Evolutionary conservation across 2,888 invertebrate species (phyloP).

Genomic region (Opisthograptis luteolata): DNA sequence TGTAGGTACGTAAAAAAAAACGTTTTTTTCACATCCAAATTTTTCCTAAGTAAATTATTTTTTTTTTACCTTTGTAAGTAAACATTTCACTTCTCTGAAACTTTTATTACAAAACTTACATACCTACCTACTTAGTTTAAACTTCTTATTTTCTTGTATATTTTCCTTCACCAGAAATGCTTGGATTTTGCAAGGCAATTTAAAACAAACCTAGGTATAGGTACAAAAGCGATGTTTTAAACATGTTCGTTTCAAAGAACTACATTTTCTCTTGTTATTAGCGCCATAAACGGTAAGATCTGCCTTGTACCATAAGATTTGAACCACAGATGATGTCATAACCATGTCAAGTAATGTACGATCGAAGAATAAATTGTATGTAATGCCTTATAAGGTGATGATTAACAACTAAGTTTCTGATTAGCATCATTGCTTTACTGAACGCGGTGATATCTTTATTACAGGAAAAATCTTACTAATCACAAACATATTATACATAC

Average conservation of each 20-base stretch:
- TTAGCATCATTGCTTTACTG: neutral
- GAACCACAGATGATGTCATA: conserved; percentile 31
- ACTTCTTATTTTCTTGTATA: no score
- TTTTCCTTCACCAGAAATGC: no score
- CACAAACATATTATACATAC: no score
- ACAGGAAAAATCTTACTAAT: neutral
- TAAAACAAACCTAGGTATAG: no score
- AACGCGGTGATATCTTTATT: neutral
- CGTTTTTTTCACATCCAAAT: no score
- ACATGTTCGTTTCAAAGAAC: conserved; percentile 12
- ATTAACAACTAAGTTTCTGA: neutral
- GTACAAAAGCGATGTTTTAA: neutral
- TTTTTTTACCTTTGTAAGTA: no score
- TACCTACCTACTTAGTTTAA: no score
- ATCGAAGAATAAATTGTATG: conserved; percentile 3
- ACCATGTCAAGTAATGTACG: conserved; percentile 1
- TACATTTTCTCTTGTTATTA: conserved; percentile 21
- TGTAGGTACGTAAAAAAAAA: no score
- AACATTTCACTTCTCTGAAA: no score
- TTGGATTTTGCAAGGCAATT: neutral
- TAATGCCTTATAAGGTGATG: conserved; percentile 3
- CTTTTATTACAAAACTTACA: no score
- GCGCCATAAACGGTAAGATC: conserved; percentile 21
- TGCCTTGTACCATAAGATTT: conserved; percentile 25
- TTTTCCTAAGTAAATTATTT: no score